A percentile compares a stretch with the other conserved stretches of the same genome.
These are phyloP conservation scores for Pocillopora grandis DNA, from an alignment of 92 coral and sea anemone species.

Conservation along the genomic window DNA sequence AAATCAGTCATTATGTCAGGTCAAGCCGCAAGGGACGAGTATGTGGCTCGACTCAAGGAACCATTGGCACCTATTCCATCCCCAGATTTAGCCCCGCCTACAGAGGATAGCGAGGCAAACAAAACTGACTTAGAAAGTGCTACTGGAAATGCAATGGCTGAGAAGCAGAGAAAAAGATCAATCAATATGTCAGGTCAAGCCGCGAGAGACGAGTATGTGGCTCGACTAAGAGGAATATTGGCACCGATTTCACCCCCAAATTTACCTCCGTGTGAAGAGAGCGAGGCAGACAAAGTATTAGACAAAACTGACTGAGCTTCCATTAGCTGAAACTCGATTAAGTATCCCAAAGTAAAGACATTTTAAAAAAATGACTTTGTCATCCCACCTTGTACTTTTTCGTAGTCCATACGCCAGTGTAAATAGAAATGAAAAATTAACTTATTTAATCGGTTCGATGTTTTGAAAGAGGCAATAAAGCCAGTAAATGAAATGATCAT, in stretches of 20 bases:
- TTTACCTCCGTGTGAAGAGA: background rate
- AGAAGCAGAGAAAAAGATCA: constrained; percentile 33
- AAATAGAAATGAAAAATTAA: too few species aligned
- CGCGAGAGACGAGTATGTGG: constrained; percentile 30
- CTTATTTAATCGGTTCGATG: too few species aligned
- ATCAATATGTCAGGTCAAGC: constrained; percentile 23
- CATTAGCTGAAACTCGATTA: too few species aligned
- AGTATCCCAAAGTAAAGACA: too few species aligned
- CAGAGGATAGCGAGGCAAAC: background rate
- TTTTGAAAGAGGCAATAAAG: too few species aligned
- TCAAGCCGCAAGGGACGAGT: constrained; percentile 34
- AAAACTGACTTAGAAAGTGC: background rate
- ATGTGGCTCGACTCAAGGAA: constrained; percentile 25
- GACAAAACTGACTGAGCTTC: background rate
- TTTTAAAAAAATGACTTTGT: too few species aligned
- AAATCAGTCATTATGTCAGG: constrained; percentile 24
- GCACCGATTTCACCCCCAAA: too few species aligned
- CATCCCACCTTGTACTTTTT: too few species aligned
- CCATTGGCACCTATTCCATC: background rate
- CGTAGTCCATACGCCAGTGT: too few species aligned
- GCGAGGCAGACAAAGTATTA: background rate
- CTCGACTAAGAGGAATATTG: constrained; percentile 21
- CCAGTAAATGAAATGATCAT: too few species aligned
- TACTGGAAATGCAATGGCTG: background rate
- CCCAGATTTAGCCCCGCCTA: too few species aligned